Conservation (phyloP, 2,888 invertebrate genomes). For the Xanthia icteritia region DNA sequence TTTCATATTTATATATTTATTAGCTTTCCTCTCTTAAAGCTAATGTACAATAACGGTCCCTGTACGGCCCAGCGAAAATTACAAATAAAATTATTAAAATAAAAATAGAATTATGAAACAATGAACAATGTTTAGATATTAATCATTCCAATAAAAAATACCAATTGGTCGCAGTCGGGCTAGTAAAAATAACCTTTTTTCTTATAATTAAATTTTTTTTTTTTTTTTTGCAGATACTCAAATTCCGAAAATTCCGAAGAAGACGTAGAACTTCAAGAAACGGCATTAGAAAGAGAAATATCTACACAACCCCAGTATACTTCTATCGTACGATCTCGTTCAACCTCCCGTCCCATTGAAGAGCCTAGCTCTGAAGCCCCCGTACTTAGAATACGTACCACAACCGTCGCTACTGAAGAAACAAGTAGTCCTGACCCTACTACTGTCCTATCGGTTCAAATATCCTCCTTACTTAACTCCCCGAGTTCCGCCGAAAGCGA, state of each 20-base stretch:
- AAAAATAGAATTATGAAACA: not conserved
- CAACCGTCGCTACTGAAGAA: constrained; percentile 73
- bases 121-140: not conserved
- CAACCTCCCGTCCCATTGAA: constrained; percentile 77
- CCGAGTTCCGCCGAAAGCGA: constrained; percentile 75
- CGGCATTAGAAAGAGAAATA: constrained; percentile 84
- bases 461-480: constrained; percentile 85
- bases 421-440: constrained; percentile 81
- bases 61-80: not conserved
- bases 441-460: constrained; percentile 85
- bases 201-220: not conserved
- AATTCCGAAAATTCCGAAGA: constrained; percentile 75
- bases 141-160: not conserved
- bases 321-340: constrained; percentile 82
- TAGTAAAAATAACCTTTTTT: not conserved
- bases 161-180: no score
- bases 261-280: constrained; percentile 80
- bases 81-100: not conserved
- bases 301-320: constrained; percentile 86
- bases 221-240: constrained; percentile 76
- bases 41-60: no score
- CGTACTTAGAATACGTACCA: constrained; percentile 75
- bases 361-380: constrained; percentile 78
- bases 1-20: not conserved
- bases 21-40: not conserved